These are phyloP conservation scores for Hemaris fuciformis DNA, from an alignment of 2,888 invertebrate species.

Conservation along the genomic window DNA sequence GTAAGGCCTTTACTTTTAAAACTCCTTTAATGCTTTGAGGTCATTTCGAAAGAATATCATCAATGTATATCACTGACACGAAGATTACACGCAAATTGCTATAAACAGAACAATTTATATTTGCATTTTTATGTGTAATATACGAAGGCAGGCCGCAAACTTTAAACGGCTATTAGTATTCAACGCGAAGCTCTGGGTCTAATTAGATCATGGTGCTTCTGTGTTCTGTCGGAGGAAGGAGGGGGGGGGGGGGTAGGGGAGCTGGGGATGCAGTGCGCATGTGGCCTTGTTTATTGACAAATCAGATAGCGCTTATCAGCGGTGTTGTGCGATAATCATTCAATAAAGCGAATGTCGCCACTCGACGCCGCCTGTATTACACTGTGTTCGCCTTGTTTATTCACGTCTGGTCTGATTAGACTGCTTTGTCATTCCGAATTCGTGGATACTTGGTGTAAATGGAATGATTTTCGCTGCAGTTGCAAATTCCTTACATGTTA, in stretches of 20 bases:
- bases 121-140: constrained; percentile 2
- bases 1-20: no score
- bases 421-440: no score
- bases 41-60: neutral
- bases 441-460: no score
- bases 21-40: no score
- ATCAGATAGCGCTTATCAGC: constrained; percentile 22
- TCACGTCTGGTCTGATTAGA: neutral
- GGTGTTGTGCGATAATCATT: neutral
- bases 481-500: no score
- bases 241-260: no score
- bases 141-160: neutral
- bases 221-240: no score
- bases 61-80: neutral
- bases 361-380: neutral
- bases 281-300: constrained; percentile 17
- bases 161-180: neutral
- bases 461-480: no score
- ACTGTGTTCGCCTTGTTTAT: neutral
- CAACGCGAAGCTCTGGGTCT: neutral
- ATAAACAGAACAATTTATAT: no score
- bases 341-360: neutral
- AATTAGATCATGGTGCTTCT: neutral
- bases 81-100: neutral
- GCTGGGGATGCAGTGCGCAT: neutral